Conservation (phyloP, 1,140 invertebrate genomes). For the Psix sp. region DNA sequence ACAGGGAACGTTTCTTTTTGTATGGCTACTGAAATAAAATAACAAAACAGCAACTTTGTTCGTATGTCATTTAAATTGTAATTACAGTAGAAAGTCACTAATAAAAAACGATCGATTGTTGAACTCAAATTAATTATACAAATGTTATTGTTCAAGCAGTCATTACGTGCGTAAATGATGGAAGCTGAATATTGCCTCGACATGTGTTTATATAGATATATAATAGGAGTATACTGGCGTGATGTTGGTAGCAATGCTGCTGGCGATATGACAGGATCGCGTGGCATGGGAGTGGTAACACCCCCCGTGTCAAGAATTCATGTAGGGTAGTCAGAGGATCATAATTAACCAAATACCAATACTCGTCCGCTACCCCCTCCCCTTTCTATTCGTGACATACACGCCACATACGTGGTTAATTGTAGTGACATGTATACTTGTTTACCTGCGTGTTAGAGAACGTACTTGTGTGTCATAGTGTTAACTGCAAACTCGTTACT, state of each 20-base stretch:
- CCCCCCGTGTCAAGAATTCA: conserved; percentile 77
- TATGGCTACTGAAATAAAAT: too few relatives aligned
- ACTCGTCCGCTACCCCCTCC: conserved; percentile 66
- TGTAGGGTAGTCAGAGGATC: conserved; percentile 71
- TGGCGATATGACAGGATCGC: conserved; percentile 75
- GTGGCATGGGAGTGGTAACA: conserved; percentile 72
- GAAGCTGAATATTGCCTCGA: conserved; percentile 55
- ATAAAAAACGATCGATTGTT: too few relatives aligned
- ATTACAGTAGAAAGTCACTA: too few relatives aligned
- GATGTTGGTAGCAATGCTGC: conserved; percentile 73
- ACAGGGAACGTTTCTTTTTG: too few relatives aligned
- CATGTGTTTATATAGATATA: conserved; percentile 56
- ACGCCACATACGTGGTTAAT: conserved; percentile 66
- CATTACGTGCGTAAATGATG: conserved; percentile 45
- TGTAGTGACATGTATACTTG: conserved; percentile 63
- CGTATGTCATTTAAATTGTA: too few relatives aligned
- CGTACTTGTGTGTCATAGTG: conserved; percentile 37
- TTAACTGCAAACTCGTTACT: conserved; percentile 50
- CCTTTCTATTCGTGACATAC: conserved; percentile 71
- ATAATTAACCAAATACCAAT: conserved; percentile 78
- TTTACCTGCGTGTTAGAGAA: conserved; percentile 43
- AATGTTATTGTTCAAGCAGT: conserved; percentile 46
- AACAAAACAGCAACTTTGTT: too few relatives aligned
- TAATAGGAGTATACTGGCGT: conserved; percentile 54
- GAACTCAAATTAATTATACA: conserved; percentile 35